phyloP scores from a whole-genome alignment of 2,888 invertebrate species.

The Geophilus truncorum region DNA sequence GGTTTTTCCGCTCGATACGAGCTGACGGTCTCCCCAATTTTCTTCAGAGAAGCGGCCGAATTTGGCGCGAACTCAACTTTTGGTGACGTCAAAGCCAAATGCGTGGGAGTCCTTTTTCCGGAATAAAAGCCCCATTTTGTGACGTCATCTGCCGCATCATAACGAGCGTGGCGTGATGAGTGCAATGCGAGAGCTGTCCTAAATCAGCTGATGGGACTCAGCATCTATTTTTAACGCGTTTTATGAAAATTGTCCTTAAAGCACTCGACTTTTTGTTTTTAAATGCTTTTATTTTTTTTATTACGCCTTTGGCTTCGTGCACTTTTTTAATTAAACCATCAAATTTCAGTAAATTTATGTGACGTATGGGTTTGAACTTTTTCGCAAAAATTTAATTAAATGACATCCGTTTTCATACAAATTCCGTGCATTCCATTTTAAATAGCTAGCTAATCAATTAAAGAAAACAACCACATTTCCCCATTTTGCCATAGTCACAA shows the following conservation, averaged over 20 bases:
- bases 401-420: neutral
- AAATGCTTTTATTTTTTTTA: neutral
- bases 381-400: neutral
- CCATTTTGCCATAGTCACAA: neutral
- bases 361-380: neutral
- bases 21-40: neutral
- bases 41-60: neutral
- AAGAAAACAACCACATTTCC: neutral
- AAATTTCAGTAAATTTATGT: neutral
- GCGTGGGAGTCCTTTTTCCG: neutral
- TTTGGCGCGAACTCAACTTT: neutral
- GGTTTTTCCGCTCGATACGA: conserved; percentile 17
- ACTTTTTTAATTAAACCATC: neutral
- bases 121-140: conserved; percentile 13
- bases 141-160: neutral
- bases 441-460: neutral
- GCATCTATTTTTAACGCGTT: neutral
- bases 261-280: neutral
- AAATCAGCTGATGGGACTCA: neutral
- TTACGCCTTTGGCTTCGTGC: neutral
- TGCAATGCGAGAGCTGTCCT: neutral
- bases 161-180: neutral
- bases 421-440: neutral
- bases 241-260: neutral
- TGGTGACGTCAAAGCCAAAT: neutral